Percentiles rank a stretch among this genome's conserved stretches.
These are phyloP conservation scores for Exocentrus adspersus DNA, from an alignment of 2,888 invertebrate genomes.

Conservation along the genomic window DNA sequence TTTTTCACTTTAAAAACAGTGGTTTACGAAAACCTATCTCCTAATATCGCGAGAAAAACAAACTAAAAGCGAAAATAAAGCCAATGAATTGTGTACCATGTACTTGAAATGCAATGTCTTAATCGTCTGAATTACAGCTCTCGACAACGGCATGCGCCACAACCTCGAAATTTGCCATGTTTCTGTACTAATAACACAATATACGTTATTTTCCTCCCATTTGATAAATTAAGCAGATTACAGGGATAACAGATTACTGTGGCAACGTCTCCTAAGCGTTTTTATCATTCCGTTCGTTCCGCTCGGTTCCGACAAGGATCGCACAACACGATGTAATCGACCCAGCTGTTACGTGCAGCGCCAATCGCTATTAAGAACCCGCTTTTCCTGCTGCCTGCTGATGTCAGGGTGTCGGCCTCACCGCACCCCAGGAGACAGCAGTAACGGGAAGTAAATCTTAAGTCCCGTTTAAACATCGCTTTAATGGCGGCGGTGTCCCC, in stretches of 20 bases:
- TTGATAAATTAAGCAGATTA: not conserved
- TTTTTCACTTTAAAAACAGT: no score
- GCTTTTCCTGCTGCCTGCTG: constrained; percentile 28
- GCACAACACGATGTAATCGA: constrained; percentile 44
- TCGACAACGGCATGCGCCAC: no score
- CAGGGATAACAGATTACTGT: not conserved
- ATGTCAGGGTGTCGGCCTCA: constrained; percentile 1
- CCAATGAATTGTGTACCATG: no score
- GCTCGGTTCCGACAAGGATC: constrained; percentile 44
- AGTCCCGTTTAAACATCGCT: constrained; percentile 1
- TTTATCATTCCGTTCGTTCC: constrained; percentile 45
- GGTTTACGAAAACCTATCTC: no score
- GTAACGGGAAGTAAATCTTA: not conserved
- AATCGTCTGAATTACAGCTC: no score
- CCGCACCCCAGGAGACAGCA: constrained; percentile 5
- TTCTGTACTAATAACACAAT: no score
- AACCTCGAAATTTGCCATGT: no score
- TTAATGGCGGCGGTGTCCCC: not conserved
- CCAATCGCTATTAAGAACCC: constrained; percentile 37
- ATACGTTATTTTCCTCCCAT: not conserved
- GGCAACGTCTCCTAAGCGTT: constrained; percentile 32
- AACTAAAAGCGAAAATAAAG: no score
- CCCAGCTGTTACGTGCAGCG: constrained; percentile 43
- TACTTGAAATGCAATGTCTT: no score
- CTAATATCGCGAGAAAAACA: no score